These are phyloP conservation scores for Uromys caudimaculatus DNA, from an alignment of 2,797 vertebrate species.

Conservation along the genomic window DNA sequence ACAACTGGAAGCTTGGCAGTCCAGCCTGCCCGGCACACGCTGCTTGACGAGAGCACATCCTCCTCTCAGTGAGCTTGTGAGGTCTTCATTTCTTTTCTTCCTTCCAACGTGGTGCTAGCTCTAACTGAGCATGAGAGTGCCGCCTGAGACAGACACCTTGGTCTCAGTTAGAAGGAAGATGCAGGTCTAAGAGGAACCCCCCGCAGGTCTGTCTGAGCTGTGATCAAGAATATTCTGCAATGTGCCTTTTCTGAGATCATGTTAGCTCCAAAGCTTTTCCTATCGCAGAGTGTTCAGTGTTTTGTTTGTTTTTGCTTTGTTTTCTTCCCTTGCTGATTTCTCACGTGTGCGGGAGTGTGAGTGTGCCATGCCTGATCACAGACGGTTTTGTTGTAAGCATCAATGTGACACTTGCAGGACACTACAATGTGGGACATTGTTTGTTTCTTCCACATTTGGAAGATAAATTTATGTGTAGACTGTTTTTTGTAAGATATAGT, in stretches of 20 bases:
- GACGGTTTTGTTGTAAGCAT: conserved; percentile 86
- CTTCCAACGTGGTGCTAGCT: conserved; percentile 89
- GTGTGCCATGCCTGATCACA: conserved; percentile 84
- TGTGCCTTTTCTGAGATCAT: conserved; percentile 90
- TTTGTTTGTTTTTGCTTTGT: conserved; percentile 57
- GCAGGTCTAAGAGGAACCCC: conserved; percentile 78
- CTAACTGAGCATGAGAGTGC: conserved; percentile 79
- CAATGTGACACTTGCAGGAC: conserved; percentile 89
- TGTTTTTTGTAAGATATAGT: conserved; percentile 87
- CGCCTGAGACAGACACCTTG: conserved; percentile 68
- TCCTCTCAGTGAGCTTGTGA: conserved; percentile 85
- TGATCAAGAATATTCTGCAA: conserved; percentile 86
- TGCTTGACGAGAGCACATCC: conserved; percentile 87
- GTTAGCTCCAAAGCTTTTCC: conserved; percentile 89
- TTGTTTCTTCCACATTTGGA: conserved; percentile 93
- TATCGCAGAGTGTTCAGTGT: conserved; percentile 83
- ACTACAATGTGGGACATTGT: conserved; percentile 90
- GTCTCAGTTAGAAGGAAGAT: conserved; percentile 74
- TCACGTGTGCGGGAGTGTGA: conserved; percentile 86
- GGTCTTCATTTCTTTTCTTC: conserved; percentile 86
- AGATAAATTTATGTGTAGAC: conserved; percentile 89
- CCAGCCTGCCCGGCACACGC: conserved; percentile 85
- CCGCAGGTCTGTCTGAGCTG: conserved; percentile 80
- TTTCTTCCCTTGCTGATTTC: conserved; percentile 79
- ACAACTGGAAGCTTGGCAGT: conserved; percentile 94